Evolutionary conservation across 2,888 invertebrate genomes (phyloP), one percentile per base, ranked within the genome.

Genomic region (Trissolcus brochymenae): DNA sequence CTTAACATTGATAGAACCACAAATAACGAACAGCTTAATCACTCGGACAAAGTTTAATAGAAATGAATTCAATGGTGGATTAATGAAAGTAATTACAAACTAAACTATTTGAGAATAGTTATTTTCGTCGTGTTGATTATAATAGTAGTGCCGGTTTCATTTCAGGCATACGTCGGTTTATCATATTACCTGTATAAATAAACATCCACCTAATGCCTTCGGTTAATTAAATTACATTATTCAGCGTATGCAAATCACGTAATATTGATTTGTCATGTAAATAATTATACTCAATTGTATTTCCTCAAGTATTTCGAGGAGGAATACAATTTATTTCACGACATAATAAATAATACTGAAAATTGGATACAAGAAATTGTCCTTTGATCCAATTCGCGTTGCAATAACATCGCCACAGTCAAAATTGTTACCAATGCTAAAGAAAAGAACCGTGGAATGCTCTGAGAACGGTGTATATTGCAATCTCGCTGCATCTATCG

Each of bases 401-500:
- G 9, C 7, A 21, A 7, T 25, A 41, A 35, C n/a, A 17, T 25
- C 25, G 25, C 6, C 25, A 25, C 25, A n/a, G 43, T 19, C 14
- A 57, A 60, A 29, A 11, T 43, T 57, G 62, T 70, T 90, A 94
- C 95, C 95, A 74, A 95, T 95, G 6, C 96, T 94, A 90, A 98
- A 98, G 90, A 98, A 98, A 43, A 98, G 90, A 80, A 96, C 94
- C 0, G 98, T 94, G 0, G 97, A 96, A 87, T 98, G 95, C 17
- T 92, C 93, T 0, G 98, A 96, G 61, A 98, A 96, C 0, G 97
- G 95, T n/a, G 94, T 94, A 86, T 98, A 98, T 76, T 94, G 95
- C 81, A 94, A 90, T 80, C 98, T 92, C 0, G 95, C 95, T 16
- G 92, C 91, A 86, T 98, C 97, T 77, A 98, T 98, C 82, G 95